Percentiles rank a stretch among this genome's conserved stretches.
Conservation (phyloP, 2,113 vertebrate species). For the Menura novaehollandiae region DNA sequence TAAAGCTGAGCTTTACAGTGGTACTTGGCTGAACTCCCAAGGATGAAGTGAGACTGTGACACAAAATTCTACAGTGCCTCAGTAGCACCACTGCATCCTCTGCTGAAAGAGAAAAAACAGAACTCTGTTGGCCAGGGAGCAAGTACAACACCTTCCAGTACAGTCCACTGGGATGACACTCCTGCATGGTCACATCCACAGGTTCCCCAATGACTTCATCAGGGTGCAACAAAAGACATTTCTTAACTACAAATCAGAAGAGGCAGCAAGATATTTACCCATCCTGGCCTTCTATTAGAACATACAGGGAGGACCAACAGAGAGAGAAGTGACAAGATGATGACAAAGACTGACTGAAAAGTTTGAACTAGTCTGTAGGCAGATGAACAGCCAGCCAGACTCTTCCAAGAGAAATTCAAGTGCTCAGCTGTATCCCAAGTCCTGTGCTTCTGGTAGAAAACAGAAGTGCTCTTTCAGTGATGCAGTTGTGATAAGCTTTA, state of each 20-base stretch:
- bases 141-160: not conserved
- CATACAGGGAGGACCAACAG: fast-evolving
- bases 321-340: not conserved
- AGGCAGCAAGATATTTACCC: not conserved
- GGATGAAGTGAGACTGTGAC: not conserved
- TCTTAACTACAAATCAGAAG: not conserved
- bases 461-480: not conserved
- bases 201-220: not conserved
- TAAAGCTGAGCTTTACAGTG: not conserved
- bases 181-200: not conserved
- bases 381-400: not conserved
- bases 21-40: not conserved
- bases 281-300: not conserved
- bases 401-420: not conserved
- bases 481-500: not conserved
- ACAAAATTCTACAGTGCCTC: not conserved
- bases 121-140: not conserved
- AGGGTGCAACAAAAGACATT: not conserved
- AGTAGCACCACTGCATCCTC: not conserved
- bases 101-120: not conserved
- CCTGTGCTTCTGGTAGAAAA: not conserved
- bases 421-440: not conserved
- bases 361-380: not conserved
- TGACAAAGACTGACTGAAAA: not conserved
- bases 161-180: not conserved